These are phyloP conservation scores for Diploscapter pachys DNA, from an alignment of 1,140 invertebrate genomes.

Conservation along the genomic window DNA sequence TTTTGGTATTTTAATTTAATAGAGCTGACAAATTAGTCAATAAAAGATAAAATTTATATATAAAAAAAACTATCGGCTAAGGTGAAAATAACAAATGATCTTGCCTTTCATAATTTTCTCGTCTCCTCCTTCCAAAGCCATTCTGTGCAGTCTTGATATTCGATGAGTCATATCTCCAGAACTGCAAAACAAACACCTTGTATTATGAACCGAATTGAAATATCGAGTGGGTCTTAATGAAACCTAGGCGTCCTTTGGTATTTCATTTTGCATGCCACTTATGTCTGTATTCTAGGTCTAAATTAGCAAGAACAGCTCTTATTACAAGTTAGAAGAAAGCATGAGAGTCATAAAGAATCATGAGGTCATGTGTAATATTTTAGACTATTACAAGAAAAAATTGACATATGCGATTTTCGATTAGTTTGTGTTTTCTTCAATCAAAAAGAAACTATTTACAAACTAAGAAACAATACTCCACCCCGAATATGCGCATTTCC, in stretches of 20 bases:
- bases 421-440: too few species aligned
- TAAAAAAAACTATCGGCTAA: too few species aligned
- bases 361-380: too few species aligned
- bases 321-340: too few species aligned
- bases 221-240: slow-evolving; percentile 19
- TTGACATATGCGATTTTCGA: too few species aligned
- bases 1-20: slow-evolving; percentile 6
- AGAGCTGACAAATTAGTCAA: neutral
- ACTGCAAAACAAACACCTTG: slow-evolving; percentile 25
- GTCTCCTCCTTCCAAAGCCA: slow-evolving; percentile 10
- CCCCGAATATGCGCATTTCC: too few species aligned
- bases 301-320: too few species aligned
- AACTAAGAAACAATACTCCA: too few species aligned
- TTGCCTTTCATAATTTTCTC: neutral
- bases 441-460: too few species aligned
- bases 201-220: slow-evolving; percentile 29
- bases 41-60: neutral
- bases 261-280: slow-evolving; percentile 28
- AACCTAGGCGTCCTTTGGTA: slow-evolving; percentile 30
- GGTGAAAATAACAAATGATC: neutral
- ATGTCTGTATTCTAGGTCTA: too few species aligned
- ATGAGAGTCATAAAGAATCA: too few species aligned
- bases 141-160: slow-evolving; percentile 28
- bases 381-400: too few species aligned
- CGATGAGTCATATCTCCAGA: slow-evolving; percentile 25